Evolutionary conservation across 1,140 invertebrate species (phyloP).

Genomic region (Linepithema humile): DNA sequence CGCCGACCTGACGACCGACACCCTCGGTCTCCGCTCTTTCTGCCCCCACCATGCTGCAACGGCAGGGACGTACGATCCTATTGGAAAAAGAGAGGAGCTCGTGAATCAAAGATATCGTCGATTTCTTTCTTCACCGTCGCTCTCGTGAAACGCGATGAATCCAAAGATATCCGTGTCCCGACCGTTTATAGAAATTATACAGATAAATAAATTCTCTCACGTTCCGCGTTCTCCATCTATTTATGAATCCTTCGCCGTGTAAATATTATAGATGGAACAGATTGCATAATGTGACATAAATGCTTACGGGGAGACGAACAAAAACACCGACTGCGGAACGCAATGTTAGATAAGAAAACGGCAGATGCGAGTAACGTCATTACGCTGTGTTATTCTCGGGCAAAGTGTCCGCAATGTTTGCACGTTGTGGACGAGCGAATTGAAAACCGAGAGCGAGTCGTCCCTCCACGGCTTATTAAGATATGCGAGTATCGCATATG

Average conservation of each 20-base stretch:
- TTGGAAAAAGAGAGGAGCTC: neutral
- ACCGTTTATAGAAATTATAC: neutral
- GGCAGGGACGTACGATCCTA: slow-evolving; percentile 55
- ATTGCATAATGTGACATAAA: neutral
- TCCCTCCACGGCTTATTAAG: neutral
- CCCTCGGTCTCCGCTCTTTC: slow-evolving; percentile 49
- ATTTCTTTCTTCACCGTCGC: neutral
- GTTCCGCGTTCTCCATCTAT: neutral
- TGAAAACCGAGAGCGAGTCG: neutral
- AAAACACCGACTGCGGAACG: neutral
- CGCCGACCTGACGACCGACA: slow-evolving; percentile 62
- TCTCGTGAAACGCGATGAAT: neutral
- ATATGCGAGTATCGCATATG: neutral
- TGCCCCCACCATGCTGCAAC: slow-evolving; percentile 20
- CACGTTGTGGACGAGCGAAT: neutral
- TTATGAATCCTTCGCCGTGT: neutral
- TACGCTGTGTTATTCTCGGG: neutral
- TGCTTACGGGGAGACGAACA: neutral
- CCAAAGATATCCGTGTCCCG: neutral
- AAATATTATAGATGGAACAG: too few relatives aligned
- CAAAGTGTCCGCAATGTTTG: neutral
- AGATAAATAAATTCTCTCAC: neutral
- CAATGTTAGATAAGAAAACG: neutral
- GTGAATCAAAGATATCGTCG: neutral
- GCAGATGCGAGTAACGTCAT: neutral